Base-by-base conservation (phyloP, 2,113 vertebrate genomes). In the Cyanoderma ruficeps region DNA sequence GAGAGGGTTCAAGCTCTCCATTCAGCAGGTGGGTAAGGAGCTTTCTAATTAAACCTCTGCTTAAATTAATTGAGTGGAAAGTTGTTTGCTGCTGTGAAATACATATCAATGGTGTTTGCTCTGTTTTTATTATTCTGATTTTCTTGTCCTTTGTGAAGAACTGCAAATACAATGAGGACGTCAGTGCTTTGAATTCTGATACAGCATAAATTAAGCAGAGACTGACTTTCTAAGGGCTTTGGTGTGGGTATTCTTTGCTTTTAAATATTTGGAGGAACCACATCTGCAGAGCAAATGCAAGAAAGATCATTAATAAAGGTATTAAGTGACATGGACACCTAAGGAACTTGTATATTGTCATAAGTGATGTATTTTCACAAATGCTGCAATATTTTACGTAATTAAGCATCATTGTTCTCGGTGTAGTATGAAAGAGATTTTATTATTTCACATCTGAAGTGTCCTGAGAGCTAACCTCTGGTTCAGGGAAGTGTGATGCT, bases 1-100 rank as follows among this genome's bases (percentile, higher is more conserved):
- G 99, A 99, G 90, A 98, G 99, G 85, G 99, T 99, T 81, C 98
- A 99, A 91, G 98, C 99, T 94, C 98, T 99, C 22, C 98, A 99
- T 91, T 98, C 98, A 96, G 99, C 99, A 96, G 98, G 99, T 98
- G 93, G 68, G 97, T 97, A 85, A 92, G 85, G 67, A 76, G 61
- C 55, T 93, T 96, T 69, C 86, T 93, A 53, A 95, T 90, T 81
- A 81, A 87, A 79, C 31, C n/a, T 79, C 19, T 68, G 74, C 65
- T 56, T 89, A 57, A 89, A 87, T 93, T 91, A 81, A 85, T 83
- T 67, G 64, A 86, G 19, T 88, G 41, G 70, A 91, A 96, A 72
- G 44, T 61, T 52, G 64, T 71, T 92, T 3, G 2, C 44, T 89
- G 68, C 49, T 76, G 68, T 92, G 72, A 78, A 78, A 60, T 86